Conservation (phyloP, 2,113 vertebrate genomes). For the Mugil cephalus region DNA sequence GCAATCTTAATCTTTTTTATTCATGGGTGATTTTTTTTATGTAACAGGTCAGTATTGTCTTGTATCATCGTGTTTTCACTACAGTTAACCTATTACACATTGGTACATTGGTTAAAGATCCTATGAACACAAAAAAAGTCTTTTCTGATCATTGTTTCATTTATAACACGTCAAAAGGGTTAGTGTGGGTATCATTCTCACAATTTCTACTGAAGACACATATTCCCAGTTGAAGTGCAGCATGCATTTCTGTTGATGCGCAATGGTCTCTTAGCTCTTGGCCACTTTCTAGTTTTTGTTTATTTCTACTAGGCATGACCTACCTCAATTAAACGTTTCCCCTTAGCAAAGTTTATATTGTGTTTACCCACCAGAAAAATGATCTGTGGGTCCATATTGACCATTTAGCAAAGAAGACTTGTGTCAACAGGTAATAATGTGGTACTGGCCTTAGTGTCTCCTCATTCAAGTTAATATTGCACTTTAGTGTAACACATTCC, state of each 20-base stretch:
- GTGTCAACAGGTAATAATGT: not conserved
- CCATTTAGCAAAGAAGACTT: not conserved
- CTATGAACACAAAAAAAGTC: no score
- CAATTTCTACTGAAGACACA: not conserved
- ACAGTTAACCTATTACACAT: no score
- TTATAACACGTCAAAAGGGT: no score
- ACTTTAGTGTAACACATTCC: not conserved
- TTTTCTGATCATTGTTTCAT: no score
- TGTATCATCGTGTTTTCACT: no score
- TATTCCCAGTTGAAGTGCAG: not conserved
- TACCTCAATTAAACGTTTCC: not conserved
- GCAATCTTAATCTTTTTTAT: no score
- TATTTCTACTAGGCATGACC: not conserved
- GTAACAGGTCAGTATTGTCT: no score
- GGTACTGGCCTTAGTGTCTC: not conserved
- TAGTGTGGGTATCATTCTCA: no score
- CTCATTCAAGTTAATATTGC: not conserved
- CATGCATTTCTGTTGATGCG: not conserved
- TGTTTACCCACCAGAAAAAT: constrained; percentile 10
- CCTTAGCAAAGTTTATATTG: not conserved
- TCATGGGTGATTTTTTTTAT: no score
- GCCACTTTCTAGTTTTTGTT: not conserved
- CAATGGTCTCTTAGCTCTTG: not conserved
- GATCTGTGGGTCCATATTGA: not conserved
- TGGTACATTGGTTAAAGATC: no score